Conservation (phyloP, 2,888 invertebrate genomes). For the Hydropsyche betteni region DNA sequence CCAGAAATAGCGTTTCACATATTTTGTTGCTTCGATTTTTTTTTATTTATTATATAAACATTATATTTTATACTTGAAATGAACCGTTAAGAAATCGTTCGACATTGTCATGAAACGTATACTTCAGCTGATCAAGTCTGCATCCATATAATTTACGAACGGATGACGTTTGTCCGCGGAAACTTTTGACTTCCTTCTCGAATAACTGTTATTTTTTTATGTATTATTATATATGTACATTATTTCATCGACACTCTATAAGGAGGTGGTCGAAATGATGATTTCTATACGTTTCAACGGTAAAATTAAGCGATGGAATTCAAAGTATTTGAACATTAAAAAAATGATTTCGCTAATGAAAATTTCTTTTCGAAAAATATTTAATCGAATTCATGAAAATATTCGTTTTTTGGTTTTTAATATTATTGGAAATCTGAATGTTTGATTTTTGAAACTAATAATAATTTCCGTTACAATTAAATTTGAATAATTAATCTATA, state of each 20-base stretch:
- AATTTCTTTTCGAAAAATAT: no score
- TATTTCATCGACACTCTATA: background rate
- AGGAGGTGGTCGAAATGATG: background rate
- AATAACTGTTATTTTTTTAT: no score
- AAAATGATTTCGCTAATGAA: no score
- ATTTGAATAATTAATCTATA: no score
- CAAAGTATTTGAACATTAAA: no score
- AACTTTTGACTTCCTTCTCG: background rate
- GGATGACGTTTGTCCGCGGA: background rate
- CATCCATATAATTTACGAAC: background rate
- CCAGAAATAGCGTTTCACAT: background rate
- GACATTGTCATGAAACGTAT: background rate
- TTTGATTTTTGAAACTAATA: no score
- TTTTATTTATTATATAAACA: no score
- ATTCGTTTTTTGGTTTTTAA: no score
- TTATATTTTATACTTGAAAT: background rate
- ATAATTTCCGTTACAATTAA: no score
- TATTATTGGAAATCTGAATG: no score
- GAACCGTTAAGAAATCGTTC: background rate
- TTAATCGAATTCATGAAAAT: no score
- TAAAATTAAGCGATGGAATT: slow-evolving; percentile 4
- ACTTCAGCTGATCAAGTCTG: background rate
- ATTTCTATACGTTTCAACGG: background rate
- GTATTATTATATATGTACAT: no score
- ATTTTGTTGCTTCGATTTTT: background rate